Evolutionary conservation across 2,113 vertebrate genomes (phyloP), one percentile per base, ranked within the genome.

Genomic region (Mesocricetus auratus): DNA sequence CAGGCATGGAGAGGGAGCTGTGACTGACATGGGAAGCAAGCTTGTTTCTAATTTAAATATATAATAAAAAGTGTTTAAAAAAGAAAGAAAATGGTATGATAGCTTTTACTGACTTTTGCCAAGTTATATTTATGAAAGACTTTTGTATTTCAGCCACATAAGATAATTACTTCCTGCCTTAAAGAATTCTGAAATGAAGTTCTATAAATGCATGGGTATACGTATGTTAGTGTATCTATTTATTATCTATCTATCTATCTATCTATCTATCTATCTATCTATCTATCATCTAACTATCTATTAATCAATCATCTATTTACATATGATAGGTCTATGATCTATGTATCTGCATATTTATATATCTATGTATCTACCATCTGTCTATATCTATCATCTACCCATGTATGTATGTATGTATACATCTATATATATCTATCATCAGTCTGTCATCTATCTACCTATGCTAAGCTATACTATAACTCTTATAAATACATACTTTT

Each of bases 131-230:
- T 92, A 9, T 11, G 88, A 66, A 89, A 96, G 79, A 79, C 69
- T 82, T 85, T 90, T 97, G 66, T 85, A 94, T 93, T 69, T 89
- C 24, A 88, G 79, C 11, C 2, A 45, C 33, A 93, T 93, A 92
- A 93, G 77, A 91, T 56, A 96, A 47, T 75, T 33, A 31, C 15
- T 50, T 90, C 0, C 36, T 94, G 45, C 33, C 6, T 95, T 62
- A 87, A 83, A 42, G 69, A 36, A 77, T 86, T 93, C 36, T 92
- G 10, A 75, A 64, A 91, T 19, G 58, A 86, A 42, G n/a, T 90
- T 94, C 66, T 86, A 29, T 64, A 62, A 74, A 56, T n/a, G 13
- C n/a, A 53, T 53, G 36, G 79, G 21, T 81, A n/a, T n/a, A n/a
- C n/a, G n/a, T n/a, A 22, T 58, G 7, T 45, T 83, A 62, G 13